phyloP scores from a whole-genome alignment of 1,140 invertebrate genomes.

The Drosophila auraria region DNA sequence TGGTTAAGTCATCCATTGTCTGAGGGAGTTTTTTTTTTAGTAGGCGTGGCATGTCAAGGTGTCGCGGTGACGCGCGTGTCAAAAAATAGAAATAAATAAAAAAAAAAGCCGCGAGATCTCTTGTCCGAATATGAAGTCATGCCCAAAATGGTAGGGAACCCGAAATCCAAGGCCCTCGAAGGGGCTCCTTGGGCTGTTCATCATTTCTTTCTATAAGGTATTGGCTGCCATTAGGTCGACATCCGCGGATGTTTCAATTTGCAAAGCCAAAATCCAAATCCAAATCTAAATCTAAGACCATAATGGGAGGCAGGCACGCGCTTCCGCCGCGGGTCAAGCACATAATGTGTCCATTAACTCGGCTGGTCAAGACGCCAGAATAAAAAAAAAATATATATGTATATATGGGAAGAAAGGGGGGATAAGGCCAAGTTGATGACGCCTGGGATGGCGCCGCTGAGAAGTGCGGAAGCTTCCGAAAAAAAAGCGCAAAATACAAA shows the following conservation, averaged over 20 bases:
- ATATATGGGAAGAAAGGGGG: constrained; percentile 1
- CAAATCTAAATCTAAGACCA: constrained; percentile 35
- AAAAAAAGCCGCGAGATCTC: constrained; percentile 32
- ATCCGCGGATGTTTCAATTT: constrained; percentile 71
- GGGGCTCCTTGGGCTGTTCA: constrained; percentile 27
- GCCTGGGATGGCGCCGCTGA: constrained; percentile 37
- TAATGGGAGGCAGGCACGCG: constrained; percentile 71
- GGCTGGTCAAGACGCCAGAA: constrained; percentile 7
- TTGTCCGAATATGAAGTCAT: constrained; percentile 52
- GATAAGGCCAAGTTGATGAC: constrained; percentile 1
- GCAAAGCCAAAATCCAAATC: constrained; percentile 29
- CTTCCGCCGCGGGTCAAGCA: constrained; percentile 48
- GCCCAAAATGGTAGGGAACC: constrained; percentile 16
- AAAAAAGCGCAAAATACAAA: constrained; percentile 14
- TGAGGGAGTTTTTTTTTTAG: constrained; percentile 1
- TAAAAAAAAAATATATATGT: neutral
- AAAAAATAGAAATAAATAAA: constrained; percentile 11
- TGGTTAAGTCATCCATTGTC: constrained; percentile 71
- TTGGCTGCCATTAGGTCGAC: constrained; percentile 34
- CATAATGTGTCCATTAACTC: constrained; percentile 64
- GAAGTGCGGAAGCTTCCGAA: constrained; percentile 38
- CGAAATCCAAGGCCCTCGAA: constrained; percentile 1
- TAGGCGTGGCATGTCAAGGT: constrained; percentile 59
- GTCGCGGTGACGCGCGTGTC: constrained; percentile 45
- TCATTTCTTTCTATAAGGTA: constrained; percentile 33